Conservation (phyloP, 2,888 invertebrate species). For the Eutolmus rufibarbis region DNA sequence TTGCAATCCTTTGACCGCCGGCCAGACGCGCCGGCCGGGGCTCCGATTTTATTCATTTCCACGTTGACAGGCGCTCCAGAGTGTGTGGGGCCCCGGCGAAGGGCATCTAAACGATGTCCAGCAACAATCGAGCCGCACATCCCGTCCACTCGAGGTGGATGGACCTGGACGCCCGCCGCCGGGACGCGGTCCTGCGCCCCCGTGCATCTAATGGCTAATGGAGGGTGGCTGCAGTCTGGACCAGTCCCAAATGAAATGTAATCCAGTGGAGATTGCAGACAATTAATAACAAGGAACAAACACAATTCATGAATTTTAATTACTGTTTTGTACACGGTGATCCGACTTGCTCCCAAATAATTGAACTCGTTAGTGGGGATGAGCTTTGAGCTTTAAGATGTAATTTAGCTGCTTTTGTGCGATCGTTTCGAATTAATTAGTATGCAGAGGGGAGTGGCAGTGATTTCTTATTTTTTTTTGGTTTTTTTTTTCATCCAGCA, state of each 20-base stretch:
- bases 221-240: neutral
- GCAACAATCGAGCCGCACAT: neutral
- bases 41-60: neutral
- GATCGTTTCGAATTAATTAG: neutral
- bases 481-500: neutral
- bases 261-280: neutral
- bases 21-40: neutral
- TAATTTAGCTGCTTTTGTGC: neutral
- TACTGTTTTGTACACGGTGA: neutral
- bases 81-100: neutral
- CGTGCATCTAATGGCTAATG: neutral
- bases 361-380: neutral
- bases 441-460: neutral
- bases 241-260: neutral
- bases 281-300: slow-evolving; percentile 4
- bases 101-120: neutral
- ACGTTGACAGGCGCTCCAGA: neutral
- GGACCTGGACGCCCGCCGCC: neutral
- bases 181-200: neutral
- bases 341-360: neutral
- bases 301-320: slow-evolving; percentile 19
- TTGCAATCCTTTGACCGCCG: neutral
- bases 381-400: neutral
- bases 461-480: neutral
- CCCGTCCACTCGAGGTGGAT: neutral